Conservation (phyloP, 2,113 vertebrate species). For the Alces alces region DNA sequence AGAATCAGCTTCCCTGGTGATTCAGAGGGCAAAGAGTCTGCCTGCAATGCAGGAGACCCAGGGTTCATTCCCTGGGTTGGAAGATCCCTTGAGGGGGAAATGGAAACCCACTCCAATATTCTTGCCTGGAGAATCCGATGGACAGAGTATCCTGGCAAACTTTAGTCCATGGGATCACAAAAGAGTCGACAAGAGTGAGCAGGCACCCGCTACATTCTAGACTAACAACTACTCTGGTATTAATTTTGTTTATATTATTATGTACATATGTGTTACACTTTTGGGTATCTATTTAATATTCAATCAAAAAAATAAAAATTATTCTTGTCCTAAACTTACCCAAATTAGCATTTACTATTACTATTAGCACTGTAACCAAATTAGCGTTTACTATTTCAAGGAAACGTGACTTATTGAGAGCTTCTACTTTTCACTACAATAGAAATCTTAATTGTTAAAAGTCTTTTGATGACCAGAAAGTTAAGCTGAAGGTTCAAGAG, state of each 20-base stretch:
- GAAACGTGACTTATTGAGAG: neutral
- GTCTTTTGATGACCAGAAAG: neutral
- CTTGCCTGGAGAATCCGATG: neutral
- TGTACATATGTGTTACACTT: neutral
- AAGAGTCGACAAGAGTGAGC: neutral
- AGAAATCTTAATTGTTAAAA: constrained; percentile 27
- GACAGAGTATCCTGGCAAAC: neutral
- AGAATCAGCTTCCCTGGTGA: neutral
- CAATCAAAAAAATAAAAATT: neutral
- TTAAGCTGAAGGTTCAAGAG: neutral
- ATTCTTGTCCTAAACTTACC: neutral
- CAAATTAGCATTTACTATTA: neutral
- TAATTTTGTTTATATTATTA: neutral
- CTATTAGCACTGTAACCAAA: neutral
- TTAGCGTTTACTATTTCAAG: neutral
- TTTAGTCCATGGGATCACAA: neutral
- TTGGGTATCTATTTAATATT: neutral
- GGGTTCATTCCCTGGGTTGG: neutral
- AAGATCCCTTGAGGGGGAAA: neutral
- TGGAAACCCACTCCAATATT: neutral
- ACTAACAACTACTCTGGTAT: neutral
- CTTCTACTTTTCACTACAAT: neutral
- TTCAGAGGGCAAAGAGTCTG: neutral
- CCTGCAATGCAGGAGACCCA: neutral
- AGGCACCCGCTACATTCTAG: neutral